These are phyloP conservation scores for Coreoperca whiteheadi DNA, from an alignment of 2,113 vertebrate genomes.

Conservation along the genomic window DNA sequence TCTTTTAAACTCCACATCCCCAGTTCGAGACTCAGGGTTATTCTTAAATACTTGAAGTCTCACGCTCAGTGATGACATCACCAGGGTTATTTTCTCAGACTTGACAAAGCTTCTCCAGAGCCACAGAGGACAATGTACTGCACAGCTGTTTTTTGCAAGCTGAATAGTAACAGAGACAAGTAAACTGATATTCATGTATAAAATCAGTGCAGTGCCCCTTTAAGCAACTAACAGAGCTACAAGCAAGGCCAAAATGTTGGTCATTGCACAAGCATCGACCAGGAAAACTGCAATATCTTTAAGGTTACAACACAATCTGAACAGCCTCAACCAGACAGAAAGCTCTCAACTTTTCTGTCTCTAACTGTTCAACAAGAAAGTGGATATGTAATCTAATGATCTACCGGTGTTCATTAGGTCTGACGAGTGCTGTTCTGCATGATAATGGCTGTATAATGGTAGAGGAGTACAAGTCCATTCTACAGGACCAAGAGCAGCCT, in stretches of 20 bases:
- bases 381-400: conserved; percentile 53
- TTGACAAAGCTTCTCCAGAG: background rate
- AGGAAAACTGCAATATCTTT: background rate
- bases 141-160: background rate
- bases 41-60: too few species aligned
- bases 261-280: background rate
- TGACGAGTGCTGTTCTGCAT: conserved; percentile 40
- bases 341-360: conserved; percentile 6
- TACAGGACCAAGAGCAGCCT: conserved; percentile 48
- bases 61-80: background rate
- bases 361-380: conserved; percentile 13
- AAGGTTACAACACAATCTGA: background rate
- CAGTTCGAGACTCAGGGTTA: background rate
- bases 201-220: conserved; percentile 12
- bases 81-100: conserved; percentile 3
- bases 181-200: background rate
- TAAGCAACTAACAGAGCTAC: background rate
- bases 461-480: conserved; percentile 52
- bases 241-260: background rate
- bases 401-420: conserved; percentile 57
- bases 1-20: background rate
- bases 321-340: background rate
- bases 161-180: conserved; percentile 3
- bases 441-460: conserved; percentile 51
- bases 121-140: conserved; percentile 5